Evolutionary conservation across 1,140 invertebrate genomes (phyloP).

Genomic region (Drosophila leontia): DNA sequence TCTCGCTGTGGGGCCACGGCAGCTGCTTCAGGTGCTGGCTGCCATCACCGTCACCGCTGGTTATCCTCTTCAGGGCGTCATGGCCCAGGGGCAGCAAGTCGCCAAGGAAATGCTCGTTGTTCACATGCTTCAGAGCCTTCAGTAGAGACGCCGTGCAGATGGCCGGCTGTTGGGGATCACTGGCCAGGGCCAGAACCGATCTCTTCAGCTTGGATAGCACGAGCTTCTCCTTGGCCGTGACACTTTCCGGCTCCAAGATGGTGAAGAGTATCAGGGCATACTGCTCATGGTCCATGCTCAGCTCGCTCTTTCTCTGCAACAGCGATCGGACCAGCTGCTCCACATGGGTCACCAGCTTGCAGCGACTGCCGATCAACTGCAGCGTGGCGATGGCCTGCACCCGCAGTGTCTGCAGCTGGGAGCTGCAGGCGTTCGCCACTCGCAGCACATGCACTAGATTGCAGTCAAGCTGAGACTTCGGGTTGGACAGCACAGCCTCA

Average conservation of each 20-base stretch:
- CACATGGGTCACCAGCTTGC: constrained; percentile 35
- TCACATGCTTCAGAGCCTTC: constrained; percentile 86
- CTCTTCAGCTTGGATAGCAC: constrained; percentile 49
- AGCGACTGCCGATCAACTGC: constrained; percentile 11
- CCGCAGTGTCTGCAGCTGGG: constrained; percentile 76
- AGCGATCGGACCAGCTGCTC: constrained; percentile 48
- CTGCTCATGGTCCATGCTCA: constrained; percentile 88
- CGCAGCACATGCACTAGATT: constrained; percentile 57
- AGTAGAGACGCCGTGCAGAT: constrained; percentile 69
- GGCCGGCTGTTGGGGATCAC: constrained; percentile 46
- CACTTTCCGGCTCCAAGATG: constrained; percentile 51
- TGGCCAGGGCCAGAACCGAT: constrained; percentile 32
- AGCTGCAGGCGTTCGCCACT: constrained; percentile 59
- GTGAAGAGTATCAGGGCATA: constrained; percentile 86
- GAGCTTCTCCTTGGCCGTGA: constrained; percentile 35
- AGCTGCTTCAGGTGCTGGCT: constrained; percentile 52
- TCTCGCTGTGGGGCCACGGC: constrained; percentile 58
- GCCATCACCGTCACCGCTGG: background rate
- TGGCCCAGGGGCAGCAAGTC: constrained; percentile 85
- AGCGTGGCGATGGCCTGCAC: constrained; percentile 69
- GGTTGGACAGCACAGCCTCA: constrained; percentile 51
- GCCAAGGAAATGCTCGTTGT: constrained; percentile 80
- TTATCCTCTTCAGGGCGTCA: constrained; percentile 46
- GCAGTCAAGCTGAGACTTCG: constrained; percentile 15
- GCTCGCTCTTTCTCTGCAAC: constrained; percentile 86